Percentiles rank a stretch among this genome's conserved stretches.
Conservation (phyloP, 2,113 vertebrate genomes). For the Cyprinus carpio region DNA sequence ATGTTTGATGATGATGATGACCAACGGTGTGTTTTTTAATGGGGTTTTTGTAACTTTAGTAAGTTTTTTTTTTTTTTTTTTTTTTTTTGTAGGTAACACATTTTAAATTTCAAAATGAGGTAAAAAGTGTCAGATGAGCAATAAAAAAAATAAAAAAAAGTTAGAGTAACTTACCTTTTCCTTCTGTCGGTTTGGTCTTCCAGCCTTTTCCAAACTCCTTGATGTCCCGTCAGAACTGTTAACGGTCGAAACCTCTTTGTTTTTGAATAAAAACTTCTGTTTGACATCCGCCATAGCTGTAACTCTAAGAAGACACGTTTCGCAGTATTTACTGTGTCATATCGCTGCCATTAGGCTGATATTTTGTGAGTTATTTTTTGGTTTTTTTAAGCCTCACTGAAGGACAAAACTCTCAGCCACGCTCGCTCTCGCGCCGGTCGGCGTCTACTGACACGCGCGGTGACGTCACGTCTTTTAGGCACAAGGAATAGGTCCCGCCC, state of each 20-base stretch:
- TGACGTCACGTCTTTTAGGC: not conserved
- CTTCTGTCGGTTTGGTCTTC: slow-evolving; percentile 16
- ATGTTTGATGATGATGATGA: not conserved
- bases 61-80: no score
- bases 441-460: not conserved
- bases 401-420: slow-evolving; percentile 57
- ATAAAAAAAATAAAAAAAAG: not conserved
- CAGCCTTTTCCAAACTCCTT: slow-evolving; percentile 61
- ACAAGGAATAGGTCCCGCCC: no score
- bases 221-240: slow-evolving; percentile 38
- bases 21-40: not conserved
- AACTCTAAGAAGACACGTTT: not conserved
- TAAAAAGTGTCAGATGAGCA: not conserved
- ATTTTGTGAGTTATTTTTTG: slow-evolving; percentile 41
- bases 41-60: no score
- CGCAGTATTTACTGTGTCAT: not conserved
- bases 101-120: not conserved
- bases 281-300: slow-evolving; percentile 33
- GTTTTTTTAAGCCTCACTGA: slow-evolving; percentile 46
- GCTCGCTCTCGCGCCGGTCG: slow-evolving; percentile 2
- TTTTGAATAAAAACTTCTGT: slow-evolving; percentile 5
- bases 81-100: no score
- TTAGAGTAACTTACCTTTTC: not conserved
- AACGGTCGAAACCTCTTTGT: not conserved
- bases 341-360: not conserved